Base-by-base conservation (phyloP, 2,113 vertebrate genomes). In the Leptosomus discolor region DNA sequence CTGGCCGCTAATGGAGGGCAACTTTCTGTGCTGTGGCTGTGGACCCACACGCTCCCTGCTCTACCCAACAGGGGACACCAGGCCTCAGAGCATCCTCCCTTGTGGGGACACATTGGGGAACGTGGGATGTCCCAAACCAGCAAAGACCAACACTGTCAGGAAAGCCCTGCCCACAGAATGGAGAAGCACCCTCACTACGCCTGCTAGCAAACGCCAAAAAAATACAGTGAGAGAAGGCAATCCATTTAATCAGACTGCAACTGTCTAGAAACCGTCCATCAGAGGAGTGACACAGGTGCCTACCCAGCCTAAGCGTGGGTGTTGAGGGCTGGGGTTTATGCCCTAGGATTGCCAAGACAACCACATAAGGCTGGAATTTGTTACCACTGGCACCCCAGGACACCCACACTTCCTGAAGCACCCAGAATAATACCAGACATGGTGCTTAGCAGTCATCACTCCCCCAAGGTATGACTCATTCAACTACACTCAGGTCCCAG, bases 311-410 rank as follows among this genome's bases (percentile, higher is more conserved):
- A 30, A 19, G 7, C 3, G 1, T 20, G 21, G 1, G 2, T 5
- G 16, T 22, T 4, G 0, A 43, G 15, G 14, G 39, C 39, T 61
- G 27, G 23, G 41, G 7, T 39, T 36, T 67, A 39, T 45, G 41
- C 19, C 74, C 60, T 30, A 2, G 6, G 3, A 11, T 41, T 90
- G n/a, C 43, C 5, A 3, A 68, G 70, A 43, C 53, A 43, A 15
- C n/a, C 45, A 60, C 0, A 0, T 12, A 30, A 50, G 37, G 53
- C 57, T 73, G 75, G 20, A 60, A 63, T 50, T 82, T 0, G 0
- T 46, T 57, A 75, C 19, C n/a, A 20, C 7, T 19, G 46, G 20
- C 0, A 0, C 7, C 37, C 19, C 73, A 39, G 64, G 57, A 65
- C 30, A 69, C 13, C 39, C 63, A 58, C 8, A 0, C 6, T 85